Evolutionary conservation across 2,113 vertebrate genomes (phyloP), one percentile per base, ranked within the genome.

Genomic region (Laticauda laticaudata): DNA sequence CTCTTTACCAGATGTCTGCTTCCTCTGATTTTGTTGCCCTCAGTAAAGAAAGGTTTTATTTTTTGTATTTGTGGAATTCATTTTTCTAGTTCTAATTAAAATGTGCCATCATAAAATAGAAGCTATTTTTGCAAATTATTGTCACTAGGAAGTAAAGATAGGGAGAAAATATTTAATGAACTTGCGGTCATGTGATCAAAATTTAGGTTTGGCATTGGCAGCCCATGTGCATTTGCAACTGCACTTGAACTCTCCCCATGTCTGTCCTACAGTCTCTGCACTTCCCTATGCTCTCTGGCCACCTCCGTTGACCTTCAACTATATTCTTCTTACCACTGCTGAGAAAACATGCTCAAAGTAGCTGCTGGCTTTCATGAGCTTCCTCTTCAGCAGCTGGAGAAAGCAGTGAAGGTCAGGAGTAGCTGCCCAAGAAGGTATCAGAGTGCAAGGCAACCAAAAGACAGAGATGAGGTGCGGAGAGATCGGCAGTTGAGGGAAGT

Each of bases 351-450:
- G 29, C 64, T 12, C 29, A n/a, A 69, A 34, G 64, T 34, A 75
- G 14, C 69, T 75, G n/a, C n/a, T 39, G 69, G n/a, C 69, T 34
- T 75, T 75, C 14, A 34, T 75, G 69, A 34, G n/a, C n/a, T 34
- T 69, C n/a, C n/a, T 15, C 69, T 75, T 75, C 69, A 75, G n/a
- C 5, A 75, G 61, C 10, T 29, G 26, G 11, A 64, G 61, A 64
- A 12, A 20, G 15, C 14, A 75, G n/a, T 7, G 2, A 75, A 39
- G n/a, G 14, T 18, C 15, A 34, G 69, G 15, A 20, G n/a, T 18
- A 34, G n/a, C 6, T 0, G 0, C 34, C 6, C 0, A 15, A n/a
- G n/a, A 39, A 81, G 15, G n/a, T 34, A 39, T 1, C n/a, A 81
- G n/a, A 81, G 2, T 39, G 15, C 15, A 81, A n/a, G 69, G 6